Evolutionary conservation across 2,113 vertebrate species (phyloP).

Genomic region (Naja naja): DNA sequence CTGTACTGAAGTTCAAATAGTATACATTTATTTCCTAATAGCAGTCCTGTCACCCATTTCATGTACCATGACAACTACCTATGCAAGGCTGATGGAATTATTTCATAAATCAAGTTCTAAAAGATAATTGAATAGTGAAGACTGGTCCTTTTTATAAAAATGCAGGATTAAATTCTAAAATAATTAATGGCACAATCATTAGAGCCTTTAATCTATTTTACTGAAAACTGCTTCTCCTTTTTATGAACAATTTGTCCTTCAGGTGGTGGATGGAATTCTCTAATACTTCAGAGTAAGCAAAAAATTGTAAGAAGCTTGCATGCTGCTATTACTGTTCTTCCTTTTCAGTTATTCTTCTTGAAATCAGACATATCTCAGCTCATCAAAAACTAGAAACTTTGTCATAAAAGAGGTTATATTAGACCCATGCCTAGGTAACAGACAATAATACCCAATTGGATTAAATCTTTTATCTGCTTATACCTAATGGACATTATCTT

Average conservation of each 20-base stretch:
- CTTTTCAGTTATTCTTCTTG: not conserved
- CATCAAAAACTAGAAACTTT: not conserved
- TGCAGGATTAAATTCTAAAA: constrained; percentile 57
- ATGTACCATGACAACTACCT: constrained; percentile 50
- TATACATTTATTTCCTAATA: constrained; percentile 28
- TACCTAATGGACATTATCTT: not conserved
- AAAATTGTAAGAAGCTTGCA: not conserved
- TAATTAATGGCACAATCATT: constrained; percentile 63
- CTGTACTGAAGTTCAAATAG: constrained; percentile 32
- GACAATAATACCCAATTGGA: not conserved
- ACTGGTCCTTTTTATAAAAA: constrained; percentile 51
- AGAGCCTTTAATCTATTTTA: constrained; percentile 61
- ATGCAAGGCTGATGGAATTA: constrained; percentile 39
- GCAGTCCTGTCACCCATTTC: constrained; percentile 41
- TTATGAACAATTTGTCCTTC: constrained; percentile 64
- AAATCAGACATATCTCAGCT: not conserved
- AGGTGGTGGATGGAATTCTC: constrained; percentile 32
- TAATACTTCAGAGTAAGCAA: constrained; percentile 55
- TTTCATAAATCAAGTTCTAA: constrained; percentile 61
- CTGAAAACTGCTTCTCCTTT: constrained; percentile 49
- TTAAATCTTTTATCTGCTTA: not conserved
- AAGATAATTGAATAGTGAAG: constrained; percentile 52
- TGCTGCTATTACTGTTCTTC: not conserved
- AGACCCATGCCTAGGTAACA: not conserved
- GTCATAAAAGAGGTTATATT: not conserved